Conservation (phyloP, 2,797 vertebrate species). For the Hephaestus fuliginosus region DNA sequence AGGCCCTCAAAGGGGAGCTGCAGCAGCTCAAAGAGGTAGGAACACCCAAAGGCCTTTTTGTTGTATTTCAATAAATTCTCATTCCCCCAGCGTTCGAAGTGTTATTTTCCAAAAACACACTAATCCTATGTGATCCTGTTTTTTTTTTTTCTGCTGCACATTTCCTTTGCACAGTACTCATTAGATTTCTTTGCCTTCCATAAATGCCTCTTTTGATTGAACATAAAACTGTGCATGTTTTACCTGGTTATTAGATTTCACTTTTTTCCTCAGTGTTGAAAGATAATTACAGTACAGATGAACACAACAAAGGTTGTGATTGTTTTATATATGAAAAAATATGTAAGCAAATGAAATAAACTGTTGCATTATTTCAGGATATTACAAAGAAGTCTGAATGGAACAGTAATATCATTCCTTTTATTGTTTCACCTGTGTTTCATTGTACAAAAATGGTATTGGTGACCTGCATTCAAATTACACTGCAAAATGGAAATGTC, state of each 20-base stretch:
- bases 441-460: neutral
- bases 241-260: neutral
- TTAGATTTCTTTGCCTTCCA: neutral
- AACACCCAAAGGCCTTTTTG: constrained; percentile 10
- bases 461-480: neutral
- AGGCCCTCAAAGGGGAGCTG: constrained; percentile 85
- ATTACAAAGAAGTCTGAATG: neutral
- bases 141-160: neutral
- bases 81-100: neutral
- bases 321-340: neutral
- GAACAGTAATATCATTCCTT: neutral
- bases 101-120: constrained; percentile 2
- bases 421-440: neutral
- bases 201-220: neutral
- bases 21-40: constrained; percentile 89
- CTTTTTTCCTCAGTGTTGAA: neutral
- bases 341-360: neutral
- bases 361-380: neutral
- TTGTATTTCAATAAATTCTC: constrained; percentile 17
- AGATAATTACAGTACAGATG: neutral
- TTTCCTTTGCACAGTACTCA: neutral
- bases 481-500: constrained; percentile 7
- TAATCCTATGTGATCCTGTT: neutral
- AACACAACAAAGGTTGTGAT: neutral
- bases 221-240: neutral